Conservation (phyloP, 2,888 invertebrate genomes). For the Eupithecia insigniata region DNA sequence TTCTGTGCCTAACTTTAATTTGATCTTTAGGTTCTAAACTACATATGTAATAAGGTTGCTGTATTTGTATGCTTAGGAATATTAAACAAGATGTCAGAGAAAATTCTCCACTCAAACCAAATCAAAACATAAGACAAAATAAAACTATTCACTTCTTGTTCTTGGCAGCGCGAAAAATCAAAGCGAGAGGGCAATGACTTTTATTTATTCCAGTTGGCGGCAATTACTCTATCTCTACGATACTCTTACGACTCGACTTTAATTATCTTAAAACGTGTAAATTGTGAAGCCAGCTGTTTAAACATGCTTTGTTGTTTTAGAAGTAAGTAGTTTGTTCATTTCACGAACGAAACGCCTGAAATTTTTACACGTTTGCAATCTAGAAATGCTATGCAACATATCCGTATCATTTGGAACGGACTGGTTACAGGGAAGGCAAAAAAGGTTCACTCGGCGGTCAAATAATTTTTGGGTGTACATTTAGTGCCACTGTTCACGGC, state of each 20-base stretch:
- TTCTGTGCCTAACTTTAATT: too few species aligned
- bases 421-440: not conserved
- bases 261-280: not conserved
- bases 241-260: not conserved
- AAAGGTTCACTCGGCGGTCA: not conserved
- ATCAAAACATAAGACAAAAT: not conserved
- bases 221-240: not conserved
- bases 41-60: too few species aligned
- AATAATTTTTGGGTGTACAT: not conserved
- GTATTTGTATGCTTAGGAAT: too few species aligned
- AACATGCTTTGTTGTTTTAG: not conserved
- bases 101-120: not conserved
- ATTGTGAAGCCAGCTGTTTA: not conserved
- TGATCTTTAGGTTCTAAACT: too few species aligned
- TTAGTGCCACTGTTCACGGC: too few species aligned
- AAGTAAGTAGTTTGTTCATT: not conserved
- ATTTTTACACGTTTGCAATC: not conserved
- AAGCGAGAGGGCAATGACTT: constrained; percentile 1
- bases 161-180: not conserved
- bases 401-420: not conserved
- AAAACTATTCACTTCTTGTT: not conserved
- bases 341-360: not conserved
- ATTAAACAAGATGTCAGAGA: not conserved
- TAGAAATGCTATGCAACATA: not conserved
- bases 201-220: not conserved